Percentiles rank a stretch among this genome's conserved stretches.
These are phyloP conservation scores for Cliona cf. orientalis DNA, from an alignment of 37 sponge, comb jelly and placozoan species.

Conservation along the genomic window DNA sequence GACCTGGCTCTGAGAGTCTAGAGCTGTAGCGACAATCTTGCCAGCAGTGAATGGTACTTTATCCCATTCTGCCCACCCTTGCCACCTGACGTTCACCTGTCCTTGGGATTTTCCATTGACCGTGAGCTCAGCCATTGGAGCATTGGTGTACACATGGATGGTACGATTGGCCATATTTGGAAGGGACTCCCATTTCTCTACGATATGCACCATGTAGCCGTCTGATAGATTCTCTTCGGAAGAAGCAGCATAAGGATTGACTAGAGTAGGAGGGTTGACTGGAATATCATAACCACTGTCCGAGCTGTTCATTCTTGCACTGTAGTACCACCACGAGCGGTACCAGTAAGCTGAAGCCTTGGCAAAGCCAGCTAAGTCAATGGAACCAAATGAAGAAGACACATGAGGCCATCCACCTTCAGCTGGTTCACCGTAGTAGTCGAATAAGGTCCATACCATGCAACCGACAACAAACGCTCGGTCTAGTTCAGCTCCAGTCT, in stretches of 20 bases:
- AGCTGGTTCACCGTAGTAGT: constrained; percentile 59
- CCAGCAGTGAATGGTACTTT: constrained; percentile 28
- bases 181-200: constrained; percentile 42
- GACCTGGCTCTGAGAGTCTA: not conserved
- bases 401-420: constrained; percentile 56
- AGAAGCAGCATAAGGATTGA: constrained; percentile 23
- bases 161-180: constrained; percentile 5
- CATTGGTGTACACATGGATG: constrained; percentile 70
- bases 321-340: constrained; percentile 67
- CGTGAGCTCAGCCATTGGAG: constrained; percentile 44
- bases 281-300: constrained; percentile 41
- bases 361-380: constrained; percentile 70
- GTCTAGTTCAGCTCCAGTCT: constrained; percentile 35
- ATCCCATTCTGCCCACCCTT: constrained; percentile 59
- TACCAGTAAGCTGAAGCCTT: constrained; percentile 75
- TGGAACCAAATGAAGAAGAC: constrained; percentile 63
- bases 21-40: constrained; percentile 44
- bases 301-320: constrained; percentile 26
- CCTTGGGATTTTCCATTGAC: constrained; percentile 65
- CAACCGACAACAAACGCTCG: constrained; percentile 60
- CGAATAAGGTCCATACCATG: constrained; percentile 74
- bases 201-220: constrained; percentile 63
- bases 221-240: constrained; percentile 13
- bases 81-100: constrained; percentile 21
- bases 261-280: constrained; percentile 31